phyloP scores from a whole-genome alignment of 2,797 vertebrate genomes.

The Intellagama lesueurii region DNA sequence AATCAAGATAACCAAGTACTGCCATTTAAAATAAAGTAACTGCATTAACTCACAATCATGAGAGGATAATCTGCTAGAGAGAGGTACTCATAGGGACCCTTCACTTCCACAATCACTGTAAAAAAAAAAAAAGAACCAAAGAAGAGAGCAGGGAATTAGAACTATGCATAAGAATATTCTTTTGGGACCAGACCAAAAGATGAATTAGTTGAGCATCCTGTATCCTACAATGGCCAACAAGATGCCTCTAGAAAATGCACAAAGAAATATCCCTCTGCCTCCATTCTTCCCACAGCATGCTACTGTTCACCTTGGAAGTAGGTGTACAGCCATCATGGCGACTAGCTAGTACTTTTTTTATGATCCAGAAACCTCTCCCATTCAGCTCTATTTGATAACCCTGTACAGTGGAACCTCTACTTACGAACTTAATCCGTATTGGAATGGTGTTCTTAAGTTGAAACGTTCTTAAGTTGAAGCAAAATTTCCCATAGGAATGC shows the following conservation, averaged over 20 bases:
- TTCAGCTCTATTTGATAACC: neutral
- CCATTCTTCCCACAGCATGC: neutral
- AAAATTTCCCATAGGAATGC: too few species aligned
- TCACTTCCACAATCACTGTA: slow-evolving; percentile 92
- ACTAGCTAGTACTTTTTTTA: neutral
- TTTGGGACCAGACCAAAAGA: neutral
- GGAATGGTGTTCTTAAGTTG: too few species aligned
- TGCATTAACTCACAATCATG: slow-evolving; percentile 89
- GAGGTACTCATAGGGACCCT: slow-evolving; percentile 91
- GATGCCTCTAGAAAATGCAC: neutral
- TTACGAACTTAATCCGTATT: too few species aligned
- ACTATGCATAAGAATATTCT: neutral
- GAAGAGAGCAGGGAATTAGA: slow-evolving; percentile 41
- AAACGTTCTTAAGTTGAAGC: too few species aligned
- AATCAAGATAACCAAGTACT: neutral
- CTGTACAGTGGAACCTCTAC: too few species aligned
- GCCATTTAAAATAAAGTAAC: slow-evolving; percentile 30
- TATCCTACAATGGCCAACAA: neutral
- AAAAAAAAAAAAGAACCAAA: slow-evolving; percentile 72
- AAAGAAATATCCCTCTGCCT: neutral
- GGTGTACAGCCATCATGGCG: neutral
- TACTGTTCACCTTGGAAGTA: neutral
- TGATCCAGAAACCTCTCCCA: neutral
- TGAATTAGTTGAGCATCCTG: neutral
- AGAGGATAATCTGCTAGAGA: slow-evolving; percentile 94